phyloP scores from a whole-genome alignment of 1,140 invertebrate genomes.

The Papilio polytes region DNA sequence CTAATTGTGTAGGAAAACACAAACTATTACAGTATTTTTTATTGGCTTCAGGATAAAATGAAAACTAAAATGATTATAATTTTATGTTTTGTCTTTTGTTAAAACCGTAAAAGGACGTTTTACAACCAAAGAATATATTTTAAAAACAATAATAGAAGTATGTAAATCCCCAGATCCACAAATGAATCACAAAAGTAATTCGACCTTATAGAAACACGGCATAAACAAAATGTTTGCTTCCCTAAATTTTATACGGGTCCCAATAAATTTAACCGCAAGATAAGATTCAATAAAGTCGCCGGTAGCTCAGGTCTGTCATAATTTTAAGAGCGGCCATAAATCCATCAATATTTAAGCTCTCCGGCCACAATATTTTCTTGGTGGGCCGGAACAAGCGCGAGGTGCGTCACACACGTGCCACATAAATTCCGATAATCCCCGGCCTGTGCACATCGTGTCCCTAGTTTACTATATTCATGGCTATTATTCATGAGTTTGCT shows the following conservation, averaged over 20 bases:
- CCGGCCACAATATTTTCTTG: slow-evolving; percentile 79
- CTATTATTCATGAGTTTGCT: slow-evolving; percentile 79
- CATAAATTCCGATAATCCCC: slow-evolving; percentile 82
- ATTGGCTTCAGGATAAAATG: slow-evolving; percentile 4
- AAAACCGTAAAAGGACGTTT: not conserved
- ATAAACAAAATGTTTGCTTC: slow-evolving; percentile 64
- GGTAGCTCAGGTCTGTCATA: slow-evolving; percentile 76
- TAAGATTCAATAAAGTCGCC: slow-evolving; percentile 81
- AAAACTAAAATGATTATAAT: not conserved
- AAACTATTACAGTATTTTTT: slow-evolving; percentile 21
- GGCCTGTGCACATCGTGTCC: slow-evolving; percentile 67
- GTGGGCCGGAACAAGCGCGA: slow-evolving; percentile 58
- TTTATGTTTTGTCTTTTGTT: too few relatives aligned
- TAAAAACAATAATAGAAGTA: not conserved
- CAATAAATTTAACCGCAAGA: slow-evolving; percentile 76
- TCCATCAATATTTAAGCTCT: slow-evolving; percentile 82
- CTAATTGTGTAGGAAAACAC: slow-evolving; percentile 23
- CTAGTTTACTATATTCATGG: slow-evolving; percentile 73
- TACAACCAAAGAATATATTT: not conserved
- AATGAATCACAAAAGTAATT: slow-evolving; percentile 7
- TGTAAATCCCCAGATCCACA: not conserved
- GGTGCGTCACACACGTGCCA: slow-evolving; percentile 79
- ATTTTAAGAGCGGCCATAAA: slow-evolving; percentile 82
- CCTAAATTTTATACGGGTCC: slow-evolving; percentile 65
- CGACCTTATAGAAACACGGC: slow-evolving; percentile 20